Conservation (phyloP, 2,797 vertebrate genomes). For the Leucoraja ocellata region DNA sequence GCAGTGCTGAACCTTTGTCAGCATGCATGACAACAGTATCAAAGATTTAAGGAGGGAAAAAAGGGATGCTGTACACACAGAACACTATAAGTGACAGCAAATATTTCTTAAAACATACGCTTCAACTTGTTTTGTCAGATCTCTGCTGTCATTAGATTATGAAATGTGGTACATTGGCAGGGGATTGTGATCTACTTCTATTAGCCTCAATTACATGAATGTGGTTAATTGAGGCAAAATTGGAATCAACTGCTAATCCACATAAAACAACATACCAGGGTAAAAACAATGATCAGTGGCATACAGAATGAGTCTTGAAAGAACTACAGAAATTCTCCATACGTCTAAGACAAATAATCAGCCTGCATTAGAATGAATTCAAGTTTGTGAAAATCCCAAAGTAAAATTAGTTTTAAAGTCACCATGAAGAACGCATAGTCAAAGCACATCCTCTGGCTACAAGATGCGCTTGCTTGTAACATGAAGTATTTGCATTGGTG, state of each 20-base stretch:
- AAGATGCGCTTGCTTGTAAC: neutral
- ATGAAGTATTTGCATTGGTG: neutral
- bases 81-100: constrained; percentile 58
- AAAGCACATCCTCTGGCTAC: neutral
- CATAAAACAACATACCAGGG: constrained; percentile 7
- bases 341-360: neutral
- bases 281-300: constrained; percentile 22
- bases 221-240: constrained; percentile 31
- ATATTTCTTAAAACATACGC: constrained; percentile 69
- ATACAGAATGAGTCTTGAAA: constrained; percentile 2
- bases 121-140: constrained; percentile 61
- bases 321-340: constrained; percentile 6
- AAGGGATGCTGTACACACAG: constrained; percentile 50
- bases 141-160: constrained; percentile 37
- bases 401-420: constrained; percentile 14
- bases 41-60: constrained; percentile 61
- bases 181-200: constrained; percentile 34
- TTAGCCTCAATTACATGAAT: constrained; percentile 37
- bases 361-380: neutral
- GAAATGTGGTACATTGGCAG: constrained; percentile 34
- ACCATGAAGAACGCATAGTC: neutral
- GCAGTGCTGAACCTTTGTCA: constrained; percentile 58
- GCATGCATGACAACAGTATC: constrained; percentile 69
- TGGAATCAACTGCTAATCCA: constrained; percentile 35
- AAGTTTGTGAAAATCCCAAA: neutral